These are phyloP conservation scores for Pseudorhiza aurosa DNA, from an alignment of 30 jellyfish, hydroid and myxozoan species.

Conservation along the genomic window DNA sequence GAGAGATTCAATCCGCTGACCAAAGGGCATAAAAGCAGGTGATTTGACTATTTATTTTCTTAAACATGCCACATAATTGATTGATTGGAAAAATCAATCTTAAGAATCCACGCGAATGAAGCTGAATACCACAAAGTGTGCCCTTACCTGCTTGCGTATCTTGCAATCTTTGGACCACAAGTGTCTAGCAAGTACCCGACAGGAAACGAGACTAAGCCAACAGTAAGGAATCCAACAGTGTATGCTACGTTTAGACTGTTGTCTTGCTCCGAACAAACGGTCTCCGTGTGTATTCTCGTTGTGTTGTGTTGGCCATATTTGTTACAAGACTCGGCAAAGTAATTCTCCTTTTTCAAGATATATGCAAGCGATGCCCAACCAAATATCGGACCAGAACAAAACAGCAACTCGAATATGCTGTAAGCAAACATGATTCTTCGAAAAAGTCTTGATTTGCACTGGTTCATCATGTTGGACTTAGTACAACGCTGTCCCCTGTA, in stretches of 20 bases:
- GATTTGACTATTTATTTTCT: too few relatives aligned
- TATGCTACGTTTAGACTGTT: slow-evolving; percentile 60
- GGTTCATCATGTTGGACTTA: slow-evolving; percentile 6
- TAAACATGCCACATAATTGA: too few relatives aligned
- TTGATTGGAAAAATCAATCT: too few relatives aligned
- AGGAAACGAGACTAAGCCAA: slow-evolving; percentile 67
- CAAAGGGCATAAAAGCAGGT: too few relatives aligned
- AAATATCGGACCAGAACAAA: slow-evolving; percentile 73
- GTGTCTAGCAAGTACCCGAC: slow-evolving; percentile 69
- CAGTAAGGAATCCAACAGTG: slow-evolving; percentile 70
- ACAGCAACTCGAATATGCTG: slow-evolving; percentile 67
- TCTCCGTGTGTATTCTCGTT: background rate
- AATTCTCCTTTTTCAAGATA: slow-evolving; percentile 64
- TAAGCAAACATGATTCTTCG: slow-evolving; percentile 33
- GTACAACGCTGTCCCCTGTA: too few relatives aligned
- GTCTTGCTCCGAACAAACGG: slow-evolving; percentile 40
- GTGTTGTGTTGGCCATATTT: background rate
- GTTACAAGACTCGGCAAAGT: slow-evolving; percentile 46
- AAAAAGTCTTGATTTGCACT: background rate
- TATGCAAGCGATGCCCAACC: slow-evolving; percentile 84
- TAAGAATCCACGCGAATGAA: too few relatives aligned
- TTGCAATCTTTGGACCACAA: slow-evolving; percentile 63
- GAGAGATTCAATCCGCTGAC: too few relatives aligned
- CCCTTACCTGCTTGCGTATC: slow-evolving; percentile 64
- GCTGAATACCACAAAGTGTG: background rate